phyloP scores from a whole-genome alignment of 2,797 vertebrate genomes.

The Dicrostonyx torquatus region DNA sequence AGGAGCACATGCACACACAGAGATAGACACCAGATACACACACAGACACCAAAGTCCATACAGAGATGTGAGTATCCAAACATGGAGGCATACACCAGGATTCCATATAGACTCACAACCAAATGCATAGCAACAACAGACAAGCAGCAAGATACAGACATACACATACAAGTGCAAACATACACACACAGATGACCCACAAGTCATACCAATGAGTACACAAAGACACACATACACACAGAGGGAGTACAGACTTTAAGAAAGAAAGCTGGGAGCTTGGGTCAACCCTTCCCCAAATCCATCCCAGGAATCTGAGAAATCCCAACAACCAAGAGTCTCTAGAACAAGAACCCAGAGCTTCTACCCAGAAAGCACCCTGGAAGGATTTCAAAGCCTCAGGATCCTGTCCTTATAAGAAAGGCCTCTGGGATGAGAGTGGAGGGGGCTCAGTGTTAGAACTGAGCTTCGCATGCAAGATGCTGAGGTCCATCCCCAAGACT shows the following conservation, averaged over 20 bases:
- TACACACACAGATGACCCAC: constrained; percentile 89
- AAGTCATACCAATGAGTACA: constrained; percentile 52
- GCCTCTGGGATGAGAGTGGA: not conserved
- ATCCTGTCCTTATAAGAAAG: not conserved
- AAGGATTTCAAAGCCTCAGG: not conserved
- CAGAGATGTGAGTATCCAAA: constrained; percentile 42
- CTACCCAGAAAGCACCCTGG: not conserved
- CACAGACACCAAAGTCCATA: not conserved
- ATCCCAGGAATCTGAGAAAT: not conserved
- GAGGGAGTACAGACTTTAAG: constrained; percentile 68
- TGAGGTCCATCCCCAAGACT: no score
- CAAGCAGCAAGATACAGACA: not conserved
- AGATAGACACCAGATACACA: constrained; percentile 69
- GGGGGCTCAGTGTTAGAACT: not conserved
- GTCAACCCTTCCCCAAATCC: constrained; percentile 9
- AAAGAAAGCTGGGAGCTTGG: constrained; percentile 49
- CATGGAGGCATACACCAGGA: not conserved
- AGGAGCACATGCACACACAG: constrained; percentile 81
- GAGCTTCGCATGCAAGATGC: not conserved
- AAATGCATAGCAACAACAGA: constrained; percentile 67
- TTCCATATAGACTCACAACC: constrained; percentile 88
- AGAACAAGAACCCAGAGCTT: not conserved
- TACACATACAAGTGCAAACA: constrained; percentile 65
- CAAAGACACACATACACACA: constrained; percentile 55
- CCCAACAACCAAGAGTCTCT: not conserved